Evolutionary conservation across 2,797 vertebrate species (phyloP), one percentile per base, ranked within the genome.

Genomic region (Chelon labrosus): DNA sequence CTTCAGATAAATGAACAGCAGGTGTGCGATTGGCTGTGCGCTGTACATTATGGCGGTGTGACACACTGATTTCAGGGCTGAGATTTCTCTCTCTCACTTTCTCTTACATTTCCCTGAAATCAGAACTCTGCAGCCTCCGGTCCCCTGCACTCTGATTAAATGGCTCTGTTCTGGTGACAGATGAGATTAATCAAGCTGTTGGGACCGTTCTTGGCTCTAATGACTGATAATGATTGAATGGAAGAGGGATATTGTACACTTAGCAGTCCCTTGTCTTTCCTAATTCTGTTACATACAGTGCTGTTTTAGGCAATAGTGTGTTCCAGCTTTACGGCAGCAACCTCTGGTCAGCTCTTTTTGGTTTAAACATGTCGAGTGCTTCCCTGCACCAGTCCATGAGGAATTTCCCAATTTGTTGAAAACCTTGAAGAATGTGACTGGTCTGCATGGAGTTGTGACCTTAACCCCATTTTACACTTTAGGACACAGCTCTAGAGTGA

Each of bases 1-100:
- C 52, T 83, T 82, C 46, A 79, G 62, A 82, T 67, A 54, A 80
- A 90, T 85, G 71, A 85, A 80, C 49, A 82, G 76, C 73, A 70
- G 70, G 60, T 68, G 51, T 70, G 53, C 66, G 49, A 76, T 70
- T 74, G 6, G 9, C 75, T 51, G 42, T 57, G 81, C 42, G 44
- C 39, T 66, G 49, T 46, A 60, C 54, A 67, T 79, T 65, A 53
- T 27, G 35, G 64, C 58, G 13, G 64, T 51, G 70, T 79, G 63
- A 84, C 75, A 55, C 57, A 51, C 17, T 27, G 17, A 64, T 70
- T 72, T 80, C 41, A 56, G 20, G 56, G 17, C 37, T 57, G 38
- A 65, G 62, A 72, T 49, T 19, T 53, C 39, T 25, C 58, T 52
- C 19, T 47, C 39, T 41, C 20, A 37, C 31, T 27, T 37, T 17